A percentile compares a stretch with the other conserved stretches of the same genome.
phyloP scores from a whole-genome alignment of 2,113 vertebrate genomes.

The Equus przewalskii region DNA sequence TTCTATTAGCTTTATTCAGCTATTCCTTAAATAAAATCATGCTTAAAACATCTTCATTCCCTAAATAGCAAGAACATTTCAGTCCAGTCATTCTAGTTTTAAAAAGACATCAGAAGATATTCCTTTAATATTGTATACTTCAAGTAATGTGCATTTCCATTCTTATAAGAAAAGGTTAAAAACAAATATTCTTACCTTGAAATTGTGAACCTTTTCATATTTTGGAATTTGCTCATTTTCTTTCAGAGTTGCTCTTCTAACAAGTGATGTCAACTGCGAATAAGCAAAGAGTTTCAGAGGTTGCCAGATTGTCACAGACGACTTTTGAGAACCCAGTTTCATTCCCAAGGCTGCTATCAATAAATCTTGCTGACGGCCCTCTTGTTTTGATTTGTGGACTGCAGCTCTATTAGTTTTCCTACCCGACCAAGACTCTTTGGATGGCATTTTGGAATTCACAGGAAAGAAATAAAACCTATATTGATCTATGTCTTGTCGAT shows the following conservation, averaged over 20 bases:
- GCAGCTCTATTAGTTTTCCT: conserved; percentile 90
- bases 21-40: conserved; percentile 12
- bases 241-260: conserved; percentile 98
- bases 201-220: conserved; percentile 99
- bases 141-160: neutral
- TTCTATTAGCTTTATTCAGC: conserved; percentile 47
- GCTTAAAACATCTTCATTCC: conserved; percentile 7
- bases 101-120: neutral
- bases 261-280: conserved; percentile 99
- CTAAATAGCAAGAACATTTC: neutral
- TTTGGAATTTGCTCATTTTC: conserved; percentile 97
- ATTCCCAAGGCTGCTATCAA: conserved; percentile 96
- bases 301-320: conserved; percentile 95
- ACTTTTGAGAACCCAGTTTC: conserved; percentile 97
- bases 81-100: conserved; percentile 58
- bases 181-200: conserved; percentile 94
- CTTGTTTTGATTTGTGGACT: conserved; percentile 92
- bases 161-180: conserved; percentile 54
- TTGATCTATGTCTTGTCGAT: conserved; percentile 44
- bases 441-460: conserved; percentile 92
- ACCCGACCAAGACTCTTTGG: conserved; percentile 93
- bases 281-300: conserved; percentile 99
- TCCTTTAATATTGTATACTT: neutral
- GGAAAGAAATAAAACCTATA: conserved; percentile 66
- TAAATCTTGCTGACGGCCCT: conserved; percentile 95